Evolutionary conservation across 2,888 invertebrate genomes (phyloP).

Genomic region (Temnothorax rugatulus): DNA sequence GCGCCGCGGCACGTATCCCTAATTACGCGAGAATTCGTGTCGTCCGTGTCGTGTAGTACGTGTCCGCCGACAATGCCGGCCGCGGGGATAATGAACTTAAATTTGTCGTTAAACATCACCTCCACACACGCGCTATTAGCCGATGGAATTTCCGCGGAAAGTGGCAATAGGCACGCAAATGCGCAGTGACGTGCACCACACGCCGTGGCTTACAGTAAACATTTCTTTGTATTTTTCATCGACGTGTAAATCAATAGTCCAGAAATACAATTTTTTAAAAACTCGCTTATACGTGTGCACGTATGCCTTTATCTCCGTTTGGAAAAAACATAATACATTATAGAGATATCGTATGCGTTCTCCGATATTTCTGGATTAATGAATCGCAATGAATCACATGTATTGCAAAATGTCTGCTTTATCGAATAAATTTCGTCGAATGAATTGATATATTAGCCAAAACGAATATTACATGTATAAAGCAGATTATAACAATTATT

Average conservation of each 20-base stretch:
- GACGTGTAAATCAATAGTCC: background rate
- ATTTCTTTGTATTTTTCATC: background rate
- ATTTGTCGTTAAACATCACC: conserved; percentile 52
- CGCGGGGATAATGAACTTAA: conserved; percentile 53
- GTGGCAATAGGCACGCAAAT: conserved; percentile 25
- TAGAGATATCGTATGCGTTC: background rate
- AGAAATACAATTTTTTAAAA: background rate
- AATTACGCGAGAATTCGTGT: conserved; percentile 54
- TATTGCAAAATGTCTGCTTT: background rate
- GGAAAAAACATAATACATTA: background rate
- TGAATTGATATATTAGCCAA: conserved; percentile 37
- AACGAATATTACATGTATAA: conserved; percentile 27
- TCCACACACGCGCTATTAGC: conserved; percentile 14
- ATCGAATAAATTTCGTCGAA: conserved; percentile 34
- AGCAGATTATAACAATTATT: conserved; percentile 43
- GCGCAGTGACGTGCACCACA: background rate
- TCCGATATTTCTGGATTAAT: conserved; percentile 25
- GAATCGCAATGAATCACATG: conserved; percentile 2
- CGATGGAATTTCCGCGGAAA: conserved; percentile 35
- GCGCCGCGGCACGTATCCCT: conserved; percentile 40
- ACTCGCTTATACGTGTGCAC: background rate
- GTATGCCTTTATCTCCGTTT: background rate
- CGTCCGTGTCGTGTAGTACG: conserved; percentile 42
- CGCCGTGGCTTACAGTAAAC: background rate
- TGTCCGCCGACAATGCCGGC: conserved; percentile 29